Evolutionary conservation across 1,140 invertebrate species (phyloP), one percentile per base, ranked within the genome.

Genomic region (Drosophila malerkotliana): DNA sequence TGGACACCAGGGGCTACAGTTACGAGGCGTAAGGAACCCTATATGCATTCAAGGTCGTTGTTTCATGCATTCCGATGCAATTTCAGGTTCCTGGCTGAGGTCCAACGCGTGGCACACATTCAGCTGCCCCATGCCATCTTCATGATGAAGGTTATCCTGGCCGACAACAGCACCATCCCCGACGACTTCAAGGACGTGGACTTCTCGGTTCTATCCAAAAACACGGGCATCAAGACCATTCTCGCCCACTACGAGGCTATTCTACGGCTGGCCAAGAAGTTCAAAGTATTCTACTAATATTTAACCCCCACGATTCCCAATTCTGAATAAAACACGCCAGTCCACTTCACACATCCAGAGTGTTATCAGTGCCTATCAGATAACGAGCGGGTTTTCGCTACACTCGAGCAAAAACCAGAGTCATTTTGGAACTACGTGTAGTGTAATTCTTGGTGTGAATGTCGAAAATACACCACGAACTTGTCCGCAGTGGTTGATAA

Each of bases 161-260:
- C 82, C 6, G 87, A 91, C 15, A 85, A 73, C 47, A 76, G 59
- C 24, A 82, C 73, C 1, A 28, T 91, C 8, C 90, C 90, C 5
- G 68, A 67, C n/a, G 83, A 91, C 9, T 91, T 74, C 48, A 90
- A 90, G 10, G 90, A 91, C 39, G 39, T 91, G 8, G 69, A 90
- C 44, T 52, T 91, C 0, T 48, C 58, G 0, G 51, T 89, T 7
- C 1, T 91, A 15, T 47, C 69, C 1, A 85, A 88, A 21, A 91
- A 82, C 52, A 71, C 51, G 34, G 90, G 90, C 21, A 24, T 54
- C 0, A 54, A 69, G 39, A 60, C 67, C 6, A 77, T 91, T 39
- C 55, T 75, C 10, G 7, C 44, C 3, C 88, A 88, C 52, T 63
- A 85, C n/a, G 52, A 51, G 15, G 76, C 84, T 5, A 87, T 91